These are phyloP conservation scores for Trachelipus rathkii DNA, from an alignment of 1,140 invertebrate species.

Conservation along the genomic window DNA sequence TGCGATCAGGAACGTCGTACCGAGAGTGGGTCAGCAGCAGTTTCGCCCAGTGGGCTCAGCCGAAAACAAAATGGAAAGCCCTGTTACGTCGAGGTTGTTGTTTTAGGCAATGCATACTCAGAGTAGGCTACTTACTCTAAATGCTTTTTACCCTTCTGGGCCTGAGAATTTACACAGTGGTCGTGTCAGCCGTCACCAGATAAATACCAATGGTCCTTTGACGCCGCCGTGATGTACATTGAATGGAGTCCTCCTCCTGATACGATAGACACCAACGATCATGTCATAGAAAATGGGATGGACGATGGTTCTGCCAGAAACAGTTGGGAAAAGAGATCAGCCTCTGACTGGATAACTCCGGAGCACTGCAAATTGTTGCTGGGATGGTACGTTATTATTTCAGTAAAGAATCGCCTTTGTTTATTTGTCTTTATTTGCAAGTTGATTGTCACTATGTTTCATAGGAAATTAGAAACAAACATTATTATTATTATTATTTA, in stretches of 20 bases:
- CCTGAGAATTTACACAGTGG: too few relatives aligned
- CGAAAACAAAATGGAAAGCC: conserved; percentile 90
- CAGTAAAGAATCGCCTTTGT: conserved; percentile 73
- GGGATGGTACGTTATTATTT: conserved; percentile 91
- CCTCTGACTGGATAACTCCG: conserved; percentile 69
- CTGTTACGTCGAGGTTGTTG: conserved; percentile 84
- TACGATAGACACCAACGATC: conserved; percentile 82
- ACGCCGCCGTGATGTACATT: conserved; percentile 79
- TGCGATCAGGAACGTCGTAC: conserved; percentile 80
- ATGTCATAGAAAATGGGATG: conserved; percentile 90
- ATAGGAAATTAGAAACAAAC: too few relatives aligned
- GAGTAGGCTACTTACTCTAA: neutral
- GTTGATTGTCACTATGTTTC: too few relatives aligned
- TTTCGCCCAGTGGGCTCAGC: conserved; percentile 96
- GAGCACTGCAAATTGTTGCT: conserved; percentile 97
- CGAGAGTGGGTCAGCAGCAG: too few relatives aligned
- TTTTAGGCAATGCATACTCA: conserved; percentile 61
- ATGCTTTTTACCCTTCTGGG: too few relatives aligned
- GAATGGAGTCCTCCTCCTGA: conserved; percentile 86
- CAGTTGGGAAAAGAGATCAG: conserved; percentile 70
- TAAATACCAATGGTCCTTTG: conserved; percentile 84
- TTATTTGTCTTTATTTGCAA: too few relatives aligned
- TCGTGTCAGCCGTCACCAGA: conserved; percentile 58
- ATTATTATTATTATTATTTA: too few relatives aligned
- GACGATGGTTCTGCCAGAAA: conserved; percentile 87